Percentiles rank a stretch among this genome's conserved stretches.
These are phyloP conservation scores for Dicrurus megarhynchus DNA, from an alignment of 2,113 vertebrate genomes.

Conservation along the genomic window DNA sequence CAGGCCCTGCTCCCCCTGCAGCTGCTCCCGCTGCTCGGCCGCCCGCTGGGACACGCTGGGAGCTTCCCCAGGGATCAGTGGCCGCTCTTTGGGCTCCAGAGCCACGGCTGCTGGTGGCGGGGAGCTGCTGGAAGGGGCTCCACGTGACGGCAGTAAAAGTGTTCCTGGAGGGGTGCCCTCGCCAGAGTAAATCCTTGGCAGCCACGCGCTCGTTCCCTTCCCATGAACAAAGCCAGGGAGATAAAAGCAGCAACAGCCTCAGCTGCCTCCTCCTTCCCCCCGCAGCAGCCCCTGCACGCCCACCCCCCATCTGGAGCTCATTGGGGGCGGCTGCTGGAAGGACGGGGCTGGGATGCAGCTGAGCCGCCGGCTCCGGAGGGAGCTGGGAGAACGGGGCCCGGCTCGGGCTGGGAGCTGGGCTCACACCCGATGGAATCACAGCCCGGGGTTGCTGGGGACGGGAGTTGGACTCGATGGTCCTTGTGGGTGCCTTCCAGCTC, in stretches of 20 bases:
- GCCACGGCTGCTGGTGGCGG: background rate
- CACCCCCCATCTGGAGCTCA: conserved; percentile 45
- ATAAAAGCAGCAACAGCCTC: background rate
- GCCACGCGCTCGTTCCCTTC: background rate
- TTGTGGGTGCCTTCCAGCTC: background rate
- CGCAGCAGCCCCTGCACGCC: background rate
- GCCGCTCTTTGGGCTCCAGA: background rate
- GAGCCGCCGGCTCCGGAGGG: background rate
- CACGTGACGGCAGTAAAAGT: background rate
- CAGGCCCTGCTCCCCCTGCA: background rate
- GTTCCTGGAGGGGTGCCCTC: background rate
- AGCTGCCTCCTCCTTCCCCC: background rate
- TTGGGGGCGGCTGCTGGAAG: conserved; percentile 4
- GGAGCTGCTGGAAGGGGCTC: background rate
- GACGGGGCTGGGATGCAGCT: background rate
- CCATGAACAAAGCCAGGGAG: background rate
- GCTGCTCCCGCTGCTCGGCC: background rate
- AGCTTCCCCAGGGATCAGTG: fast-evolving
- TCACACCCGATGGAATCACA: fast-evolving
- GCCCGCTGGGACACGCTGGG: background rate
- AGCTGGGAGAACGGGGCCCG: fast-evolving
- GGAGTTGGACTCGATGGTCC: fast-evolving
- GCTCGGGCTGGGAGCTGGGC: background rate
- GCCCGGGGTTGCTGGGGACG: background rate
- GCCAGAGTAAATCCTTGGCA: background rate